Percentiles rank a stretch among this genome's conserved stretches.
phyloP scores from a whole-genome alignment of 2,888 invertebrate genomes.

The Lasioglossum leucozonium region DNA sequence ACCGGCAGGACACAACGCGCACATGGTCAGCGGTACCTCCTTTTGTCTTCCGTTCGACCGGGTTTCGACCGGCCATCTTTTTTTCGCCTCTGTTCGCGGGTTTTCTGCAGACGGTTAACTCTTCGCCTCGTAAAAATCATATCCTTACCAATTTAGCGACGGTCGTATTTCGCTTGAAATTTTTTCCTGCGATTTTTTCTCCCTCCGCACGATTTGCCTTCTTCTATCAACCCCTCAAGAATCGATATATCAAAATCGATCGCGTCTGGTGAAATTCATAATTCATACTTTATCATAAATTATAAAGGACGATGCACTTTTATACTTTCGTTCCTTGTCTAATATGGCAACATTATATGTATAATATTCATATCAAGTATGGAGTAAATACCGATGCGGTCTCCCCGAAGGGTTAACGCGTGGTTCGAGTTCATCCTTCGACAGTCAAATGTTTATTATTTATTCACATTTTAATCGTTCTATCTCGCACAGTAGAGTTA shows the following conservation, averaged over 20 bases:
- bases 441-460: background rate
- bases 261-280: no score
- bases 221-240: no score
- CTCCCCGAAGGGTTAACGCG: background rate
- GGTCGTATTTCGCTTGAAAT: no score
- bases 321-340: no score
- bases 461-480: background rate
- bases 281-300: no score
- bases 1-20: constrained; percentile 14
- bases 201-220: no score
- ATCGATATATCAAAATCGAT: no score
- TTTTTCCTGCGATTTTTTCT: background rate
- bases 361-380: no score
- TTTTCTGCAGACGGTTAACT: background rate
- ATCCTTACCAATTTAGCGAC: background rate
- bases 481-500: background rate
- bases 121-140: background rate
- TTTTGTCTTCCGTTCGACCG: constrained; percentile 44
- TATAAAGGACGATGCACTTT: no score
- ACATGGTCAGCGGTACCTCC: constrained; percentile 61
- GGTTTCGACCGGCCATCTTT: background rate
- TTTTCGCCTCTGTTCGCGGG: background rate
- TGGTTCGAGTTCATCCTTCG: background rate
- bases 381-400: no score
- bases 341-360: no score